Base-by-base conservation (phyloP, 2,888 invertebrate genomes). In the Eilema griseolum region DNA sequence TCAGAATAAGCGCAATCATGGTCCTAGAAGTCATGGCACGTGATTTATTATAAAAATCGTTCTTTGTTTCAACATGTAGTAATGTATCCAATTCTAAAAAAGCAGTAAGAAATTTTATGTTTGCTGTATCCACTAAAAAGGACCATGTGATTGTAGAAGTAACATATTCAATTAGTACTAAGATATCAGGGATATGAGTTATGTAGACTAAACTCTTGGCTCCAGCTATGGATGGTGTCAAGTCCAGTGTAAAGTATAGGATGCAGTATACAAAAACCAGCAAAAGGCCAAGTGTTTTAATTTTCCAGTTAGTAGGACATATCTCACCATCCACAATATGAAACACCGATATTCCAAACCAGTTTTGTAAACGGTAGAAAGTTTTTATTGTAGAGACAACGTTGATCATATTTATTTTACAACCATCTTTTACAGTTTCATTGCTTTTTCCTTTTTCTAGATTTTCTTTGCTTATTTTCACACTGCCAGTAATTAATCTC, bases 21-120 rank as follows among this genome's bases (percentile, higher is more conserved):
- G 62, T 75, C 57, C 57, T 77, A 11, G 72, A 72, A 5, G 85
- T 81, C 31, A 73, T 67, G 0, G 24, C 73, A 37, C 83, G 79
- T 16, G 80, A 79, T 57, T 82, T 85, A 62, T 75, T 83, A 66
- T 89, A 88, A 67, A 83, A 87, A 12, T 83, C 76, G 16, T 78
- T 73, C 24, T 73, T 76, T 7, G 79, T 80, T 63, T 63, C 63
- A 26, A 63, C 63, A 63, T 23, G 63, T 26, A 63, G 28, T 33
- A 46, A 46, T 14, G 41, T 63, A 33, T 63, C 63, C 26, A 63
- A 11, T 23, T 46, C 46, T 5, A 26, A 26, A 41, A 46, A 46
- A 16, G 63, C 24, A 3, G 26, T 63, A 8, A 63, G 46, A 26
- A 63, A 46, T 26, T 46, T 24, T 2, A 63, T 63, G 23, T 63